Evolutionary conservation across 2,113 vertebrate species (phyloP), one percentile per base, ranked within the genome.

Genomic region (Pomatostomus ruficeps): DNA sequence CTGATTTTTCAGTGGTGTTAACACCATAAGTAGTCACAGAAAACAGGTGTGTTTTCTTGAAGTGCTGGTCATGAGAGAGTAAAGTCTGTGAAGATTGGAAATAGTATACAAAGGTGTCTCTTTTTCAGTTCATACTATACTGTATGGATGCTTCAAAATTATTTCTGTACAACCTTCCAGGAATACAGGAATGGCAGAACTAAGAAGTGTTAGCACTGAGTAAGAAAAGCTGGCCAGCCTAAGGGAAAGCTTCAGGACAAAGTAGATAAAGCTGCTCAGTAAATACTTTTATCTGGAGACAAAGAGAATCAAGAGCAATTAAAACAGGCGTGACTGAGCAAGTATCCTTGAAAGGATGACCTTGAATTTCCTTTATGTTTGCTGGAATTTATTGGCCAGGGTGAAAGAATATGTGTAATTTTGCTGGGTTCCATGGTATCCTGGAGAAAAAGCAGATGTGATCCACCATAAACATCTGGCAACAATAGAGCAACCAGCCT

Each of bases 261-360:
- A 42, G 16, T 14, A 88, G 78, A 94, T 86, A 90, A 90, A 86
- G 18, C 33, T 81, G 22, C 63, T 81, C 80, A 49, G 68, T 58
- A 95, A 93, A 76, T 76, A 31, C 42, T 58, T 42, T 26, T 46
- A 79, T 55, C 89, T 48, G 55, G 81, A 94, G 71, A 88, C 77
- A 94, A 85, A 92, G 54, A 75, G 35, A 82, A 82, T 62, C 33
- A 62, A 67, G 66, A 95, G 42, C 55, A 89, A 91, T 91, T 96
- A 88, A 83, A 97, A 73, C 10, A 73, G 35, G 46, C n/a, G 6
- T 49, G 35, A 91, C 36, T 72, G 65, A 92, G n/a, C 33, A 78
- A 71, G 58, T 26, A 62, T 29, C 35, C 78, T 89, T 82, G 58
- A 95, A 75, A 85, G 5, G 29, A 29, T 68, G 86, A 93, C 91